Percentiles rank a stretch among this genome's conserved stretches.
Conservation (phyloP, 2,797 vertebrate species). For the Rhinatrema bivittatum region DNA sequence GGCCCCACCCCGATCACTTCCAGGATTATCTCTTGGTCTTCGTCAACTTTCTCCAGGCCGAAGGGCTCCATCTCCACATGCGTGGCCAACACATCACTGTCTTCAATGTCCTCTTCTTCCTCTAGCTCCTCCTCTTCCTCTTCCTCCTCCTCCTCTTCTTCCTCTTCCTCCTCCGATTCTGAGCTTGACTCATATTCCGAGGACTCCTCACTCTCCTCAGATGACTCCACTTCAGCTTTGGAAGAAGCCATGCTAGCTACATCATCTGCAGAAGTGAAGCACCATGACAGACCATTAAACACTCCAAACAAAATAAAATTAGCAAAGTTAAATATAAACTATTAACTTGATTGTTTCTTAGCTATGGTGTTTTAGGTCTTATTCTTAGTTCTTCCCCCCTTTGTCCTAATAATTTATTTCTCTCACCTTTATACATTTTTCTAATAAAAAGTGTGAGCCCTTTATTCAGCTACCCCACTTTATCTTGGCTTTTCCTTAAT, state of each 20-base stretch:
- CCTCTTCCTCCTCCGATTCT: conserved; percentile 73
- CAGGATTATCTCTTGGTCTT: conserved; percentile 40
- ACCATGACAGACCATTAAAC: too few relatives aligned
- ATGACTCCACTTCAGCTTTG: conserved; percentile 67
- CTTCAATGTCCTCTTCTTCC: conserved; percentile 21
- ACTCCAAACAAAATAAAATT: too few relatives aligned
- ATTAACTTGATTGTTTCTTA: too few relatives aligned
- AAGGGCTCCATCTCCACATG: conserved; percentile 24
- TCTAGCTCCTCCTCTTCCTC: conserved; percentile 17
- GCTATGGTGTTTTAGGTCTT: too few relatives aligned
- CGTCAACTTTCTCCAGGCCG: conserved; percentile 32
- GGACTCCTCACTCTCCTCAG: conserved; percentile 70
- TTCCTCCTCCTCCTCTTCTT: conserved; percentile 54
- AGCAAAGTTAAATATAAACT: too few relatives aligned
- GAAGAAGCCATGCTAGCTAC: conserved; percentile 61
- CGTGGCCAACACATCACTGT: conserved; percentile 39
- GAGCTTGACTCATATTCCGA: conserved; percentile 80
- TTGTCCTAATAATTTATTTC: too few relatives aligned
- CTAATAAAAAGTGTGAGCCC: too few relatives aligned
- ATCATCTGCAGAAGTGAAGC: conserved; percentile 48
- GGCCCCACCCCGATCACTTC: conserved; percentile 22
- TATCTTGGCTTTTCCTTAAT: too few relatives aligned
- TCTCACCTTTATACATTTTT: too few relatives aligned
- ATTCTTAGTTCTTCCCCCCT: too few relatives aligned
- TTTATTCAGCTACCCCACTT: too few relatives aligned